Evolutionary conservation across 2,113 vertebrate species (phyloP).

Genomic region (Anarhynchus alexandrinus): DNA sequence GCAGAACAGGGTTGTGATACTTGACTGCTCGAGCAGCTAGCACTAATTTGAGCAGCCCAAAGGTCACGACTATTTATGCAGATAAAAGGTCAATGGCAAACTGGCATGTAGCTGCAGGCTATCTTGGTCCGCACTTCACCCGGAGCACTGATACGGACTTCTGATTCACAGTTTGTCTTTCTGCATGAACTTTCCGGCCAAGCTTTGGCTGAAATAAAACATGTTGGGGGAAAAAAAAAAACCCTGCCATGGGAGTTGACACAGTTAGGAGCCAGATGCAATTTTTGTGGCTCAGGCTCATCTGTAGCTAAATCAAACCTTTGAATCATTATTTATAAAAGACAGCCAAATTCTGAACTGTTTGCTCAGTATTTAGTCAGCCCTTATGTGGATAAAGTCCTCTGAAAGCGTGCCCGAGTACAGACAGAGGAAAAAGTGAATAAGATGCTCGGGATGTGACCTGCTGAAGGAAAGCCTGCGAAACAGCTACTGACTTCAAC

Average conservation of each 20-base stretch:
- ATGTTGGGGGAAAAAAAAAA: neutral
- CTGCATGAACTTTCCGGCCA: constrained; percentile 36
- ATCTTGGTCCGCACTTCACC: constrained; percentile 38
- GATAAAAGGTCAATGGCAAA: constrained; percentile 63
- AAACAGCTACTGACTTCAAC: neutral
- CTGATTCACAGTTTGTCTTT: constrained; percentile 47
- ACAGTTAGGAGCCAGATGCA: constrained; percentile 29
- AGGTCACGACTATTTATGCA: constrained; percentile 67
- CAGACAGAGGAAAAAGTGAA: constrained; percentile 34
- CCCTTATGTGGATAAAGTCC: neutral
- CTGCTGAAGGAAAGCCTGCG: neutral
- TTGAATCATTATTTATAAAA: constrained; percentile 43
- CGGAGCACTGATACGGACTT: neutral
- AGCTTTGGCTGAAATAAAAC: constrained; percentile 24
- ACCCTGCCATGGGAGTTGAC: constrained; percentile 13
- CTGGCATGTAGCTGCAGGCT: constrained; percentile 47
- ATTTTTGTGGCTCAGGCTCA: constrained; percentile 15
- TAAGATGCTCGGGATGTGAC: constrained; percentile 3
- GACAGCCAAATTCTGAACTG: constrained; percentile 20
- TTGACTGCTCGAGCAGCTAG: neutral
- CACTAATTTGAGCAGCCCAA: constrained; percentile 67
- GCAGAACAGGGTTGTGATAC: neutral
- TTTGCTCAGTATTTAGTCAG: constrained; percentile 23
- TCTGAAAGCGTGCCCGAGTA: neutral
- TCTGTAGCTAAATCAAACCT: constrained; percentile 35